These are phyloP conservation scores for Vidua macroura DNA, from an alignment of 2,113 vertebrate genomes.

Conservation along the genomic window DNA sequence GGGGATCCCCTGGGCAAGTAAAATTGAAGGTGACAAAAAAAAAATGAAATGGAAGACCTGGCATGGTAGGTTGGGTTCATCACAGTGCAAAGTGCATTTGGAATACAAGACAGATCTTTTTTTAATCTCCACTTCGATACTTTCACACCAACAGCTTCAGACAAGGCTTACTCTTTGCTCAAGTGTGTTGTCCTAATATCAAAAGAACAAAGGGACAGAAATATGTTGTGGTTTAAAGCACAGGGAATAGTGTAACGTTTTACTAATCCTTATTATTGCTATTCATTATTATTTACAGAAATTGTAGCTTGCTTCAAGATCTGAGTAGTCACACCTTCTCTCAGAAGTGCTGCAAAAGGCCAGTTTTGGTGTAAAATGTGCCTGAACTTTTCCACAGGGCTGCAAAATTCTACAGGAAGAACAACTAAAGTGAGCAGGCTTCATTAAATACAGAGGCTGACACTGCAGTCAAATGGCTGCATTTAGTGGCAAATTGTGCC, in stretches of 20 bases:
- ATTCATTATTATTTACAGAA: background rate
- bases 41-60: background rate
- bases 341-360: background rate
- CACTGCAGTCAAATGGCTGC: background rate
- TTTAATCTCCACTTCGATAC: background rate
- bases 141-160: background rate
- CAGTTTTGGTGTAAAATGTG: background rate
- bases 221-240: background rate
- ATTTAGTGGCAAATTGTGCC: background rate
- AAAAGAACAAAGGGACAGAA: background rate
- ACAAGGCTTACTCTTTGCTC: background rate
- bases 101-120: rapidly evolving
- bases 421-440: background rate
- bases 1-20: background rate
- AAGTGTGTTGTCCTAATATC: background rate
- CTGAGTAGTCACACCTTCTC: background rate
- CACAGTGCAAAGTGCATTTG: background rate
- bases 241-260: background rate
- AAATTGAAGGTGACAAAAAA: background rate
- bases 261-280: background rate
- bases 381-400: background rate
- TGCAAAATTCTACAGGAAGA: background rate
- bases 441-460: background rate
- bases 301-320: background rate
- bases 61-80: background rate